phyloP scores from a whole-genome alignment of 2,113 vertebrate genomes.

The Eudorcas thomsonii region DNA sequence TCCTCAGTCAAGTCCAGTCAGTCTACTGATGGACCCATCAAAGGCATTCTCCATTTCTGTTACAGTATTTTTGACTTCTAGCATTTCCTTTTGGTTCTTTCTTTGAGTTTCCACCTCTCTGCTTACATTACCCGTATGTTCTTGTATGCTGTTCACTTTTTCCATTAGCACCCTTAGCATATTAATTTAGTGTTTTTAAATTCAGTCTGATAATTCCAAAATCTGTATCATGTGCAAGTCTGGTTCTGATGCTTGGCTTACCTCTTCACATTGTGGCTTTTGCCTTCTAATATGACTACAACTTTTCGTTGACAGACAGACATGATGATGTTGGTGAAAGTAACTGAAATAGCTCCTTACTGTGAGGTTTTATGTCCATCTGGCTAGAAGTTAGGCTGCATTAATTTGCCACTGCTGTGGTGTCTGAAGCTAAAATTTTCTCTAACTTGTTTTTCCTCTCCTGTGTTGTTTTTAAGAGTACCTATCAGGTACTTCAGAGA shows the following conservation, averaged over 20 bases:
- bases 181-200: conserved; percentile 20
- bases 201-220: not conserved
- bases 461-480: not conserved
- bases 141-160: not conserved
- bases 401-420: not conserved
- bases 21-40: not conserved
- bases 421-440: conserved; percentile 7
- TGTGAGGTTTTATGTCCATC: not conserved
- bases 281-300: not conserved
- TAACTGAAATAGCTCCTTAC: not conserved
- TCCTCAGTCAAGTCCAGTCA: not conserved
- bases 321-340: not conserved
- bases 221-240: not conserved
- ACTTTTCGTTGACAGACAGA: not conserved
- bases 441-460: conserved; percentile 22
- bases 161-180: not conserved
- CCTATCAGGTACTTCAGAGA: not conserved
- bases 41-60: not conserved
- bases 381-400: not conserved
- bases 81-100: not conserved
- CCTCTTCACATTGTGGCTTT: not conserved
- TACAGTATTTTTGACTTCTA: not conserved
- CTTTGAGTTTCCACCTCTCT: not conserved
- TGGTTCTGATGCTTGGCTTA: not conserved
- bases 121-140: not conserved